phyloP scores from a whole-genome alignment of 2,888 invertebrate genomes.

The Trilocha varians region DNA sequence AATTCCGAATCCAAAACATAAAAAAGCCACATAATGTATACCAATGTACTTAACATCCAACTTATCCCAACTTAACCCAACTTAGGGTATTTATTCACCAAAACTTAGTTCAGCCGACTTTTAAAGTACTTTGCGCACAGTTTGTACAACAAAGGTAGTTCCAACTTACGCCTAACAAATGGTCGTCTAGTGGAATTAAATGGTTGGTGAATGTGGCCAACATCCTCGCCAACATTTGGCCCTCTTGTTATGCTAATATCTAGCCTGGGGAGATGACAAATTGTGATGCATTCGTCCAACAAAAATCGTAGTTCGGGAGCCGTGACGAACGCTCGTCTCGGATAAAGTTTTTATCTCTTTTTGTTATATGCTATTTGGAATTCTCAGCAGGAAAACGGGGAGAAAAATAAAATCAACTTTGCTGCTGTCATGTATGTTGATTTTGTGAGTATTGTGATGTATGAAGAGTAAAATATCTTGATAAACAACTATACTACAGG shows the following conservation, averaged over 20 bases:
- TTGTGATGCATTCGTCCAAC: constrained; percentile 27
- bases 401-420: neutral
- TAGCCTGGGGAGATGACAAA: constrained; percentile 33
- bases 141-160: constrained; percentile 41
- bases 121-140: constrained; percentile 35
- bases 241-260: constrained; percentile 44
- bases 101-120: constrained; percentile 32
- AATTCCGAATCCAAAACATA: constrained; percentile 6
- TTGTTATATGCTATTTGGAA: neutral
- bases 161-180: constrained; percentile 32
- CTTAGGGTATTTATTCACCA: constrained; percentile 32
- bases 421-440: neutral
- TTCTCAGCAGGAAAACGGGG: neutral
- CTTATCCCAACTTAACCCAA: constrained; percentile 22
- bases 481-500: no score
- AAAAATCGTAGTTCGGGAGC: constrained; percentile 2
- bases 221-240: constrained; percentile 22
- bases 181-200: constrained; percentile 32
- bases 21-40: constrained; percentile 23
- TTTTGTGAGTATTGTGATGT: neutral
- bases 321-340: constrained; percentile 12
- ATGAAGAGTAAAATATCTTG: no score
- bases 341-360: constrained; percentile 13
- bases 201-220: constrained; percentile 26
- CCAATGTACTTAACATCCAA: constrained; percentile 23